Evolutionary conservation across 2,113 vertebrate species (phyloP), one percentile per base, ranked within the genome.

Genomic region (Labeo rohita): DNA sequence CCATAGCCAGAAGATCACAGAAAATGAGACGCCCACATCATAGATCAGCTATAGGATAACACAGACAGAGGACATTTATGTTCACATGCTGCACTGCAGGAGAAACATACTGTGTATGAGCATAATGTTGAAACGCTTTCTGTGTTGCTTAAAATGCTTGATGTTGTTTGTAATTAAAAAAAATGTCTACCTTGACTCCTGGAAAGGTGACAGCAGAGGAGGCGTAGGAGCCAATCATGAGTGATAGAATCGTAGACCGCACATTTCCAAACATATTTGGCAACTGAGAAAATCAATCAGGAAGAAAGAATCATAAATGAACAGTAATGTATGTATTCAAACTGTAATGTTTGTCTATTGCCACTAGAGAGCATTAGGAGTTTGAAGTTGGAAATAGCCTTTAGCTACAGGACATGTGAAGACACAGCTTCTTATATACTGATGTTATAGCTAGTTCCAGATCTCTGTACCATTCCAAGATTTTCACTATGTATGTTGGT

Each of bases 1-100:
- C 97, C 97, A 97, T 9, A 92, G 87, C 91, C 95, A 96, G 96
- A 97, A 97, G 91, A 97, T 97, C 83, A 90, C 43, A 4, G 91
- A 83, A 77, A 97, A 97, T 2, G 96, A 88, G 79, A 96, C 94
- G 0, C 95, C 96, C 0, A 93, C 81, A 11, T 97, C 96, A 77
- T 97, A 96, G 86, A 97, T 95, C 86, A 97, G 49, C 97, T 97
- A 90, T 94, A 80, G 92, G 93, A 70, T 7, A 12, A n/a, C 47
- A 85, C 63, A 76, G 87, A 85, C 2, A 72, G 68, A 77, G 15
- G 28, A 84, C 5, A 45, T 43, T 13, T 47, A 49, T 18, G 47
- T 59, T 52, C 54, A 28, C 23, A 56, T 0, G 18, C 13, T 56
- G 50, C 12, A 56, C 47, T 28, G 36, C 43, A 65, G 12, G 80